Conservation (phyloP, 2,888 invertebrate species). For the Bellardia pandia region DNA sequence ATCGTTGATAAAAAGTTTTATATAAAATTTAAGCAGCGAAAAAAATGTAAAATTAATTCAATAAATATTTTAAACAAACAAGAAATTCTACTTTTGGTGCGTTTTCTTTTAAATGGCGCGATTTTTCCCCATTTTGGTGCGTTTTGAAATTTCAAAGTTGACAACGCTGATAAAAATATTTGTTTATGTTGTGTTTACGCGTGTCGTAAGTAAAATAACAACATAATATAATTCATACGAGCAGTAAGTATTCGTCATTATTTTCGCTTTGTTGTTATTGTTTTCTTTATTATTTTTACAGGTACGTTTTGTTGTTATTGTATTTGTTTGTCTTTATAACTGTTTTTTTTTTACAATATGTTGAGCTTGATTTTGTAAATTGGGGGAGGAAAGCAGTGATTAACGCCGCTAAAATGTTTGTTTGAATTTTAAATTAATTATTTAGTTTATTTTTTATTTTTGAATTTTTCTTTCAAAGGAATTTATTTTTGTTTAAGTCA, state of each 20-base stretch:
- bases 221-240: constrained; percentile 4
- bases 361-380: not conserved
- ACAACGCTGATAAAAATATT: not conserved
- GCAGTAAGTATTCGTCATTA: not conserved
- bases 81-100: too few species aligned
- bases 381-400: not conserved
- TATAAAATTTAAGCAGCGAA: too few species aligned
- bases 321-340: not conserved
- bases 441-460: not conserved
- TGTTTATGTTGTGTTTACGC: not conserved
- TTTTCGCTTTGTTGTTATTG: not conserved
- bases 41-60: too few species aligned
- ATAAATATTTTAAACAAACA: too few species aligned
- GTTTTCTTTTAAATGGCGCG: too few species aligned
- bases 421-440: constrained; percentile 38
- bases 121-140: too few species aligned
- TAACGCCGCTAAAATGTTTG: not conserved
- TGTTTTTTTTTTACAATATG: not conserved
- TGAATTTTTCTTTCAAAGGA: not conserved
- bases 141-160: too few species aligned
- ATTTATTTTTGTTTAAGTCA: constrained; percentile 43
- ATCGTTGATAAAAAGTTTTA: too few species aligned
- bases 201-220: not conserved
- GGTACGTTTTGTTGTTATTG: constrained; percentile 3
- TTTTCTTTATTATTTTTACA: not conserved